Evolutionary conservation across 2,113 vertebrate genomes (phyloP), one percentile per base, ranked within the genome.

Genomic region (Pollimyrus isidori): DNA sequence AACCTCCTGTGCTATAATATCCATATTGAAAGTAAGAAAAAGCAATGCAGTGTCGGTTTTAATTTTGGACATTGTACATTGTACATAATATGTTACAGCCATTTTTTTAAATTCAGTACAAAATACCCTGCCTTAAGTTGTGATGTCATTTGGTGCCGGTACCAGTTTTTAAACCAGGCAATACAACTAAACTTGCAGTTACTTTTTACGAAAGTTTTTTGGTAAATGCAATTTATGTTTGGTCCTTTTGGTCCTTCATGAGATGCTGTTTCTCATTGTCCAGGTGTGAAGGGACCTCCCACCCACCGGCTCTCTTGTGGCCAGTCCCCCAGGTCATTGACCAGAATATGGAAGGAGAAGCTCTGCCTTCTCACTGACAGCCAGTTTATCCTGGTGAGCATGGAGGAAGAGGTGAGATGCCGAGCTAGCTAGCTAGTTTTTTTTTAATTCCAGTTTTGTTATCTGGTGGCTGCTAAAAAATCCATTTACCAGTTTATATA

Each of bases 271-370:
- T 82, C 53, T 94, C 62, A 69, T 11, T 69, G 10, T 90, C 0
- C 94, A 99, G 98, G 99, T 94, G 97, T 99, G 76, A 98, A 97
- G 92, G 98, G 98, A 5, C 97, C 98, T 0, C 97, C 98, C 3
- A 97, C 97, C 0, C 97, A 99, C 91, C 93, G 95, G 0, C 95
- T 99, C 91, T 99, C 98, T 88, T 99, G 97, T 0, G 98, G 98
- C 80, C 98, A 99, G 95, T 98, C 97, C 4, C 97, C 97, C 10
- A 97, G 96, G 94, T 94, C 95, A 0, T 97, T 98, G 86, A 95
- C 95, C 0, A 96, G 95, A 5, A 93, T 96, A 91, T 99, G 98
- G 98, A 97, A 98, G 89, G 96, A 97, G 92, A 98, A 97, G 88
- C 97, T 97, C 93, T 98, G 97, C 94, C 96, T 99, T 93, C 96